Conservation (phyloP, 2,113 vertebrate genomes). For the Axis porcinus region DNA sequence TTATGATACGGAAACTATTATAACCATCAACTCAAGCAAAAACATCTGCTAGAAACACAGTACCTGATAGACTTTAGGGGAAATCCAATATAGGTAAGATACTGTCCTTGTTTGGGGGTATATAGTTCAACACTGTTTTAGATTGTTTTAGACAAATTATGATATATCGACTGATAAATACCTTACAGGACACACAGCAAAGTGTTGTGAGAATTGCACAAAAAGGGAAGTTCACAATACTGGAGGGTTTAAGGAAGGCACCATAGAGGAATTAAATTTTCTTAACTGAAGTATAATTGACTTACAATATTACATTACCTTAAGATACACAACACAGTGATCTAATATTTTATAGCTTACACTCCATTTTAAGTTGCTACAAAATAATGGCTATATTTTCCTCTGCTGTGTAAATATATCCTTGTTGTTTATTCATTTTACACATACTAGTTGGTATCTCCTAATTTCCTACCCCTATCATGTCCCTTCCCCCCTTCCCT, state of each 20-base stretch:
- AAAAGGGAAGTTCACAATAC: not conserved
- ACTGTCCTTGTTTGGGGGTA: not conserved
- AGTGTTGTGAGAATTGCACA: not conserved
- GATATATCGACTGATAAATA: not conserved
- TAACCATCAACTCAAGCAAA: slow-evolving; percentile 11
- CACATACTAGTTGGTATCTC: not conserved
- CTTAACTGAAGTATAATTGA: not conserved
- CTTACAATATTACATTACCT: not conserved
- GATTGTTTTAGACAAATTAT: not conserved
- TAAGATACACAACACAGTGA: not conserved
- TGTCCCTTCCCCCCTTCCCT: too few relatives aligned
- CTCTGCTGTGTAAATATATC: not conserved
- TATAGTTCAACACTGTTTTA: not conserved
- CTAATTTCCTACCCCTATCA: not conserved
- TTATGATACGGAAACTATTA: not conserved
- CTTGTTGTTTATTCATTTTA: not conserved
- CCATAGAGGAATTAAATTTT: not conserved
- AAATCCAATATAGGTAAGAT: not conserved
- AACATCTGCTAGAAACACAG: not conserved
- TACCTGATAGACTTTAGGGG: not conserved
- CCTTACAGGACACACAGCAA: not conserved
- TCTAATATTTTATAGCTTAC: not conserved
- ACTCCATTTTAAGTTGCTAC: not conserved
- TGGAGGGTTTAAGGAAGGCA: not conserved
- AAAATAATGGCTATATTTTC: not conserved